These are phyloP conservation scores for Nemapogon koenigi DNA, from an alignment of 2,888 invertebrate genomes.

Conservation along the genomic window DNA sequence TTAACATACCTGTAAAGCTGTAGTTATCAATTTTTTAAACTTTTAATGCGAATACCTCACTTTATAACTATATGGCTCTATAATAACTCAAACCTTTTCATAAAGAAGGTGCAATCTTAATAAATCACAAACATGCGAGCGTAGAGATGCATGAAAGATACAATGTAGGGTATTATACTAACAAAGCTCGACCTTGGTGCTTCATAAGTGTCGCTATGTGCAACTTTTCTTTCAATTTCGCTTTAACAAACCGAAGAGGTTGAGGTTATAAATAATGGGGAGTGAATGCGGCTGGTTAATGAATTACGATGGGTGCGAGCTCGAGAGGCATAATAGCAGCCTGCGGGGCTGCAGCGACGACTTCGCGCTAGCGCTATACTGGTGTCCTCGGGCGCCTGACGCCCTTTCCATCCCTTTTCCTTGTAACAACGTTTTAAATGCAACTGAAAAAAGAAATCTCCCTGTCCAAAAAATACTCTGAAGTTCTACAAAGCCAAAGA, in stretches of 20 bases:
- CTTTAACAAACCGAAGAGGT: slow-evolving; percentile 37
- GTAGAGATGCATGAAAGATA: slow-evolving; percentile 1
- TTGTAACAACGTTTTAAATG: no score
- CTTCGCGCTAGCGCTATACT: slow-evolving; percentile 20
- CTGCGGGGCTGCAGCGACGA: slow-evolving; percentile 18
- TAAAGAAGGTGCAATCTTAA: slow-evolving; percentile 4
- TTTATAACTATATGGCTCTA: slow-evolving; percentile 1
- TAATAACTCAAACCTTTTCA: neutral
- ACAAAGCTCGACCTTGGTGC: slow-evolving; percentile 39
- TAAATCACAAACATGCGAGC: slow-evolving; percentile 6
- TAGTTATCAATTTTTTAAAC: no score
- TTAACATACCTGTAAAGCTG: no score
- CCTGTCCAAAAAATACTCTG: no score
- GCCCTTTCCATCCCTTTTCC: no score
- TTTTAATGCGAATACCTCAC: neutral
- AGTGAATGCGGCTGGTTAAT: slow-evolving; percentile 47
- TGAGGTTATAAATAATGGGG: slow-evolving; percentile 49
- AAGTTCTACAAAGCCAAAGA: no score
- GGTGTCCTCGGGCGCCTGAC: slow-evolving; percentile 26
- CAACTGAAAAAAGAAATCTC: no score
- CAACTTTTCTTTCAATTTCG: neutral
- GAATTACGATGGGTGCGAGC: slow-evolving; percentile 46
- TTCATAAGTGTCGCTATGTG: slow-evolving; percentile 20
- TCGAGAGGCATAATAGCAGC: slow-evolving; percentile 38
- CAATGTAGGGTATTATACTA: slow-evolving; percentile 5